Base-by-base conservation (phyloP, 2,797 vertebrate species). In the Protosalanx chinensis region DNA sequence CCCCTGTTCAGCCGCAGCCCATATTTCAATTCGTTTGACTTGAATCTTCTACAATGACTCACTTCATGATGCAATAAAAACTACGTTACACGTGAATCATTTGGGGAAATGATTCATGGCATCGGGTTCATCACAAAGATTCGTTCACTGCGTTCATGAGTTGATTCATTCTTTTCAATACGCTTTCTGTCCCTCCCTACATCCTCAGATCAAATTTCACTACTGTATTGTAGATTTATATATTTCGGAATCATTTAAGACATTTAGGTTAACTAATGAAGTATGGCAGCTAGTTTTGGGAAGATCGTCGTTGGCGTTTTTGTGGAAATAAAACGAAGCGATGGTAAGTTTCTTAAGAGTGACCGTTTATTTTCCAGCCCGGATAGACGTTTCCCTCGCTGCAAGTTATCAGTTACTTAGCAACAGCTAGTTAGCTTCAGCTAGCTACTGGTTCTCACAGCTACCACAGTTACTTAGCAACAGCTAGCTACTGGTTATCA, bases 311-410 rank as follows among this genome's bases (percentile, higher is more conserved):
- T 98, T 30, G 96, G 96, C 73, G 95, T 95, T 84, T 96, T 96
- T 87, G 96, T 98, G 89, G 95, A 97, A 84, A 98, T 98, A 90
- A 98, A 98, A 84, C 94, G 96, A 78, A 98, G 96, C 81, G 96
- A 98, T 93, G 96, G 96, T 98, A 88, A 96, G 96, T 92, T 88
- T 80, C 29, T 20, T 49, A 1, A 51, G 63, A 59, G 73, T 73
- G 71, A 1, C 66, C 23, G 49, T 46, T 49, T n/a, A 6, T 32
- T 58, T 18, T 59, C 10, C 29, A 53, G 16, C 18, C 20, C 18
- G 6, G 61, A 70, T 70, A 6, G 8, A 57, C 37, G 82, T 51
- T 79, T 72, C 72, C 35, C 12, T 60, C 67, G 58, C 72, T 73
- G 37, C 60, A 79, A 88, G 84, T 89, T 90, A 87, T 84, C 75